Base-by-base conservation (phyloP, 1,140 invertebrate genomes). In the Schlechtendalia chinensis region DNA sequence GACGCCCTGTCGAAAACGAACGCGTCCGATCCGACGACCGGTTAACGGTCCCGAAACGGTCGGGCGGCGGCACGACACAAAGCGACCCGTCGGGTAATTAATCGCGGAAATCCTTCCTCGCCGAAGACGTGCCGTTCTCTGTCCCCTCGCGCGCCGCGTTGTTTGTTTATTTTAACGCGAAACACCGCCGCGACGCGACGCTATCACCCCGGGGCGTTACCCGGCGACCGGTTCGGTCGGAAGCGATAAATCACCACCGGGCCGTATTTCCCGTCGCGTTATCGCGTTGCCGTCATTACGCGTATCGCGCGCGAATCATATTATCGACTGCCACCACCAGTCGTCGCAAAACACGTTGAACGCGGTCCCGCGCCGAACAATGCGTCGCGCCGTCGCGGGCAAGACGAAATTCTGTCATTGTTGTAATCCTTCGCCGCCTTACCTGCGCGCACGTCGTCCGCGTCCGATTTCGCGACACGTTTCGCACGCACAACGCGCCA, bases 141-240 rank as follows among this genome's bases (percentile, higher is more conserved):
- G 29, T 19, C 32, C 32, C 32, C 1, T 19, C 32, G 12, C 27
- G 27, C 17, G 39, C 45, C 45, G 22, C 65, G 65, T 67, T 67
- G 22, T 65, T 65, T 63, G 19, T 50, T 56, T 63, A 0, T 16
- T 67, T 67, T 47, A 39, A 65, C 45, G n/a, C n/a, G 14, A 22
- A 67, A 67, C 65, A 45, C 63, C 63, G 32, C 32, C 5, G 16
- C 10, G 19, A 39, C 63, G 19, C 65, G 17, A 27, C n/a, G 39
- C 12, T 67, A 67, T 67, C n/a, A n/a, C n/a, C 65, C 39, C 65
- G 22, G 39, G 65, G 65, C 65, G 65, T 67, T 67, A 67, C 65
- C 39, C 39, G 63, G 11, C 10, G 29, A 39, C 32, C n/a, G 63
- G 29, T 65, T 65, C 27, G 17, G 29, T 63, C n/a, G 65, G n/a